phyloP scores from a whole-genome alignment of 2,113 vertebrate species.

The Pterophyllum scalare region DNA sequence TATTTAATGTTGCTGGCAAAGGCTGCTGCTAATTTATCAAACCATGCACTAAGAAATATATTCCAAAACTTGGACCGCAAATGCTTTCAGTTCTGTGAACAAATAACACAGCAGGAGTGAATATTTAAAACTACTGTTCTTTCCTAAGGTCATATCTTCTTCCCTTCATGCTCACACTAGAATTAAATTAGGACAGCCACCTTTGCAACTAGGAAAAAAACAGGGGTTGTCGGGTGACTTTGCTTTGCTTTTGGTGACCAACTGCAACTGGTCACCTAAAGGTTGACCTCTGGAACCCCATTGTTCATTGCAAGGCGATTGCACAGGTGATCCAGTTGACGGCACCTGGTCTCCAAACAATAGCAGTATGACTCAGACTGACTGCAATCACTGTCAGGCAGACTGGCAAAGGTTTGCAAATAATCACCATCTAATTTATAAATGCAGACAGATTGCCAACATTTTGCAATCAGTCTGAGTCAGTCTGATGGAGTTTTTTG shows the following conservation, averaged over 20 bases:
- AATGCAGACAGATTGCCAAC: no score
- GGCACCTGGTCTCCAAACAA: no score
- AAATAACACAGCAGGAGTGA: background rate
- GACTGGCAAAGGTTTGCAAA: no score
- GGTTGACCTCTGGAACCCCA: background rate
- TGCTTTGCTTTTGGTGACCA: background rate
- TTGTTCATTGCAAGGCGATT: background rate
- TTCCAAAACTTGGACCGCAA: background rate
- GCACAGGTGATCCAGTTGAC: background rate
- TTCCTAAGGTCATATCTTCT: background rate
- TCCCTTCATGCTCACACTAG: background rate
- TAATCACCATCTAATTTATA: no score
- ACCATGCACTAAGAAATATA: background rate
- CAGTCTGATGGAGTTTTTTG: background rate
- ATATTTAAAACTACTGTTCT: background rate
- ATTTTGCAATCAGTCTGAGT: background rate
- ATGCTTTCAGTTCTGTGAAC: background rate
- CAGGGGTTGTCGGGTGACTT: background rate
- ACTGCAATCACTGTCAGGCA: no score
- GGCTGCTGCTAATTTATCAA: slow-evolving; percentile 8
- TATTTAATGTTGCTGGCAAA: slow-evolving; percentile 16
- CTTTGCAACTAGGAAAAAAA: background rate
- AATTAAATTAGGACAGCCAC: background rate
- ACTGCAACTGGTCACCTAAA: background rate
- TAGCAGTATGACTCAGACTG: no score